Base-by-base conservation (phyloP, 2,113 vertebrate genomes). In the Candoia aspera region DNA sequence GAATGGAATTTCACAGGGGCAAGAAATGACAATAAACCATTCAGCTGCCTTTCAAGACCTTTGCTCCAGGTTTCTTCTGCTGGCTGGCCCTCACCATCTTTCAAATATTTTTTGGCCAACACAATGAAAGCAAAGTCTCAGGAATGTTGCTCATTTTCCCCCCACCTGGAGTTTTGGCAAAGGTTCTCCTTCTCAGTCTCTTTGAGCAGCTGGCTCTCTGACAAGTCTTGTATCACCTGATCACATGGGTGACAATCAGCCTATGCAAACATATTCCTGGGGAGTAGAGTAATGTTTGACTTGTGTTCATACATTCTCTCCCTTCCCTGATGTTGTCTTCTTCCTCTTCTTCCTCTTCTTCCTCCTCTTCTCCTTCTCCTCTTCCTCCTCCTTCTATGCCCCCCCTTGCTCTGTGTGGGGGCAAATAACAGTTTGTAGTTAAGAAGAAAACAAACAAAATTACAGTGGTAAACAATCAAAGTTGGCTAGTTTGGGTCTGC, bases 401-500 rank as follows among this genome's bases (percentile, higher is more conserved):
- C 54, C 54, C 2, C 54, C 54, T 55, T n/a, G n/a, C n/a, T n/a
- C n/a, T 42, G 42, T 42, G 42, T 42, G 42, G 42, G 42, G 42
- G 94, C 37, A 92, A 94, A 94, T 84, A 92, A 91, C 42, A 64
- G 79, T 96, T 95, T 95, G 93, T 96, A 92, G 92, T 96, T 92
- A 59, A 93, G 92, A 95, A 79, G 93, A 95, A 96, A 96, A 96
- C 92, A 92, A 96, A 91, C 93, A 93, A 94, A 94, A 96, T 95
- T 79, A 90, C 55, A 91, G 29, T 88, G 95, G 95, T 92, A 88
- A 90, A 87, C 84, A 88, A 93, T 94, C 95, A 86, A 60, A 93
- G 89, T 84, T 96, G 84, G 92, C 93, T 95, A 93, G 91, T 96
- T 93, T 92, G 95, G 92, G 89, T 92, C 95, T 94, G 92, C 91